Base-by-base conservation (phyloP, 2,113 vertebrate species). In the Condylura cristata region DNA sequence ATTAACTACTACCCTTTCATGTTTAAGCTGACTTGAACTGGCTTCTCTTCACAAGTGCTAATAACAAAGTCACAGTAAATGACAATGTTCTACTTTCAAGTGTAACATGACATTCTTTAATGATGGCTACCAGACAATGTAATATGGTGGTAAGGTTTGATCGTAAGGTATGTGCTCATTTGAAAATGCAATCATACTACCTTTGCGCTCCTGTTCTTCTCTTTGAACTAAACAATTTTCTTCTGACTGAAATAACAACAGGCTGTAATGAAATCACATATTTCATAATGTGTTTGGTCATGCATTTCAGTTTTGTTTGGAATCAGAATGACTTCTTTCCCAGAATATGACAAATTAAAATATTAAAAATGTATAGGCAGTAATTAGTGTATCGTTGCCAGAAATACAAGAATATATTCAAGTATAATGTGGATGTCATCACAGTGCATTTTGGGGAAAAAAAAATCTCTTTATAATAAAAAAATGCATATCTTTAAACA, bases 281-380 rank as follows among this genome's bases (percentile, higher is more conserved):
- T 98, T 97, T 97, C 84, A 41, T 93, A 97, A 97, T 71, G 96
- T 92, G 96, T 96, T 97, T 97, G 97, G 96, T 96, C 97, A 97
- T 82, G 96, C 96, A 95, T 92, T 94, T 96, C 96, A 97, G 97
- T 97, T 98, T 97, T 98, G 97, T 98, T 97, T 98, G 96, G 95
- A 98, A 97, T 96, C 93, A 39, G 91, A 97, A 97, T 96, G 95
- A 96, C 92, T 96, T 94, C 92, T 97, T 94, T 97, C 93, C 89
- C 93, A 95, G 96, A 98, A 98, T 95, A 98, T 96, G 98, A 98
- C 97, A 98, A 97, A 98, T 98, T 98, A 97, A 97, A 98, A 97
- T 96, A 98, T 98, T 98, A 98, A 98, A 98, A 98, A 98, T 97
- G 96, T 98, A 98, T 96, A 97, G 95, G 86, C 79, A 96, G 91